Percentiles rank a stretch among this genome's conserved stretches.
phyloP scores from a whole-genome alignment of 2,797 vertebrate species.

The Chaenodraco wilsoni region DNA sequence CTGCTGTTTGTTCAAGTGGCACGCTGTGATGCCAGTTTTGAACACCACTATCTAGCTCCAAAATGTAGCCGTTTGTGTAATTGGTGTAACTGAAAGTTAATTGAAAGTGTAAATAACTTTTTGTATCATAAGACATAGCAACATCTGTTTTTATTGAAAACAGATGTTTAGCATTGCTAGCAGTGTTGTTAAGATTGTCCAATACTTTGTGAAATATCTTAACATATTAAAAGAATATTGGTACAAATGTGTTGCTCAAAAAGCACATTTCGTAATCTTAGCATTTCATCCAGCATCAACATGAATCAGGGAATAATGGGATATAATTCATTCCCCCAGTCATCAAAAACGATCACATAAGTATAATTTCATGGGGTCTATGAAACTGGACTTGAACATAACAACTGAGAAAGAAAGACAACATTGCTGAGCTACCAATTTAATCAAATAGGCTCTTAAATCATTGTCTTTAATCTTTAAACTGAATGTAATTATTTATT shows the following conservation, averaged over 20 bases:
- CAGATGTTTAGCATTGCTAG: background rate
- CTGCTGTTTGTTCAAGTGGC: constrained; percentile 47
- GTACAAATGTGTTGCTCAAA: too few species aligned
- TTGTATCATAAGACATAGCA: background rate
- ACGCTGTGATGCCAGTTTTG: constrained; percentile 27
- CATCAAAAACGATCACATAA: constrained; percentile 39
- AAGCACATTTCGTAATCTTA: background rate
- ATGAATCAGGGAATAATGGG: background rate
- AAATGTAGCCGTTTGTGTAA: background rate
- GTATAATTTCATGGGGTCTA: background rate
- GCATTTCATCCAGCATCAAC: background rate
- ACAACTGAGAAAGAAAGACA: constrained; percentile 2
- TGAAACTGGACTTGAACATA: constrained; percentile 4
- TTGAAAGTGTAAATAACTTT: background rate
- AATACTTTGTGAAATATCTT: background rate
- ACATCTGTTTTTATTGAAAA: constrained; percentile 11
- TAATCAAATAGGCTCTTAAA: background rate
- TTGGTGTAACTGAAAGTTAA: background rate
- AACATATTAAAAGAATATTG: background rate
- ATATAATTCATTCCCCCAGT: constrained; percentile 3
- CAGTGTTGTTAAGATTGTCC: background rate
- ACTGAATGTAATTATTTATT: constrained; percentile 10
- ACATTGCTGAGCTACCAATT: background rate
- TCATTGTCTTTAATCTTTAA: constrained; percentile 15
- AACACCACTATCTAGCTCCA: constrained; percentile 9